Evolutionary conservation across 2,797 vertebrate genomes (phyloP), one percentile per base, ranked within the genome.

Genomic region (Trichosurus vulpecula): DNA sequence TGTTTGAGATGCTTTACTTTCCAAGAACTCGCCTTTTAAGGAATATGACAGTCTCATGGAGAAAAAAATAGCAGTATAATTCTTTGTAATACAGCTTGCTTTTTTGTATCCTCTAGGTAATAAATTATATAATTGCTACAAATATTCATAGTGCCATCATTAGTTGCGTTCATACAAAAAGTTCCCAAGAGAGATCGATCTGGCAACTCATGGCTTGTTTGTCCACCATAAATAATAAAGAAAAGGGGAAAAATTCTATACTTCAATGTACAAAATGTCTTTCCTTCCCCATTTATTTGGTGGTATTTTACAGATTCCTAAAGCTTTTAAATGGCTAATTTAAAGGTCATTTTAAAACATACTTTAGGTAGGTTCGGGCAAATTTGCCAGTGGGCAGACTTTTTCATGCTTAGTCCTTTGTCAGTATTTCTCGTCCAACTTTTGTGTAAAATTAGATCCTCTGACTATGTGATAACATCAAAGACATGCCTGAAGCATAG

Each of bases 401-500:
- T 98, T 98, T 98, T 95, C 97, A 97, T 97, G 61, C n/a, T 97
- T 97, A 97, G 92, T 97, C 90, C 81, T 98, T 97, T 98, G 98
- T 98, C 97, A 98, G n/a, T 98, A 58, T 98, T 97, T 98, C 98
- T 96, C 91, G 3, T 96, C 90, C 95, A 8, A 94, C 41, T 97
- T 98, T 96, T 97, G 92, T 97, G 95, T 98, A 98, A 98, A 98
- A 98, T 98, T 98, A 98, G 98, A 97, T 97, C 95, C 96, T 98
- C 61, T 94, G 30, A 95, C n/a, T 97, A 5, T 96, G 92, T 98
- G 98, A 98, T 98, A 98, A 98, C 98, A 98, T 99, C 98, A 98
- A 98, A 98, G 98, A 91, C 97, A 97, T 98, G 98, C 98, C 98
- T 98, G 95, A 98, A 98, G 97, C 98, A 97, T 97, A 97, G 95